Evolutionary conservation across 2,113 vertebrate genomes (phyloP).

Genomic region (Heteronetta atricapilla): DNA sequence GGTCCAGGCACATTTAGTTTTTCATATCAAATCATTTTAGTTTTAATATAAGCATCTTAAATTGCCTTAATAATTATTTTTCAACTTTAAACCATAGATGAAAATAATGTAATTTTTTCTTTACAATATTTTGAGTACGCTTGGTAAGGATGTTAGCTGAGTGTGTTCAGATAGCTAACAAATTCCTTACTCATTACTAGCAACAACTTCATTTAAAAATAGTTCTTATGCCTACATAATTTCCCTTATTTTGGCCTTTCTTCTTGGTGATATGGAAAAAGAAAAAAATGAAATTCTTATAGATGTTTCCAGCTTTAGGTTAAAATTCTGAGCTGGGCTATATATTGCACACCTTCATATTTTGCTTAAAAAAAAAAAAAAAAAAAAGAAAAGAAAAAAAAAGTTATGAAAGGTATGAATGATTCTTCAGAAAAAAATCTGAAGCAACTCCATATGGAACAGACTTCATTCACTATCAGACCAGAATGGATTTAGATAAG

Average conservation of each 20-base stretch:
- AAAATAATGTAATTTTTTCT: not conserved
- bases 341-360: rapidly evolving
- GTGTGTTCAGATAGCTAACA: not conserved
- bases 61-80: not conserved
- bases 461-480: not conserved
- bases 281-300: not conserved
- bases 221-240: not conserved
- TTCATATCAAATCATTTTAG: not conserved
- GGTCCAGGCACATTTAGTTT: not conserved
- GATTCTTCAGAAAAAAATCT: not conserved
- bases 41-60: not conserved
- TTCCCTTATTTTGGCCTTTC: not conserved
- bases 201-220: not conserved
- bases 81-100: not conserved
- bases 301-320: not conserved
- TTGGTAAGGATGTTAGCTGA: not conserved
- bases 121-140: not conserved
- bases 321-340: not conserved
- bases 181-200: not conserved
- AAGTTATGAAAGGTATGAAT: not conserved
- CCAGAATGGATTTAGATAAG: not conserved
- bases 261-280: not conserved
- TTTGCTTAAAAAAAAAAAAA: not conserved
- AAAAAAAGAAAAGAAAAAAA: not conserved
- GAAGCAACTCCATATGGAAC: not conserved